Evolutionary conservation across 2,888 invertebrate genomes (phyloP).

Genomic region (Lasius fuliginosus): DNA sequence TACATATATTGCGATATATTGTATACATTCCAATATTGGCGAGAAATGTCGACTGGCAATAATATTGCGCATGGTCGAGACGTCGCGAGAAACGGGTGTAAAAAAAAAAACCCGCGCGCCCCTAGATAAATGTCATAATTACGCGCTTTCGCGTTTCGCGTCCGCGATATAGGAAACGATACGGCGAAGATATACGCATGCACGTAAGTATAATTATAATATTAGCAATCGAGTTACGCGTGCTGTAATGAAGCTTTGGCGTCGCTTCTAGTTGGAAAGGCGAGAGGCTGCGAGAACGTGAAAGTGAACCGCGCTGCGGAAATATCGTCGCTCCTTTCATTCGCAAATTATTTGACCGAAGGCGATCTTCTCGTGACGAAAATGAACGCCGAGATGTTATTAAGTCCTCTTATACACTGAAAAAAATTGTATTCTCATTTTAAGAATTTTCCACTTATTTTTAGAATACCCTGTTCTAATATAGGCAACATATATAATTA

Average conservation of each 20-base stretch:
- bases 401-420: no score
- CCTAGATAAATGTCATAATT: neutral
- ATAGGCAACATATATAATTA: no score
- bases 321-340: constrained; percentile 2
- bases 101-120: constrained; percentile 1
- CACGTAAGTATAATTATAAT: constrained; percentile 14
- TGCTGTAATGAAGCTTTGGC: constrained; percentile 3
- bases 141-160: constrained; percentile 8
- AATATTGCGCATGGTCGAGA: neutral
- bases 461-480: no score
- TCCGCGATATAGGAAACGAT: constrained; percentile 3
- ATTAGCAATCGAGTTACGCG: constrained; percentile 32
- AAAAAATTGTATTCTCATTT: no score
- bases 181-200: neutral
- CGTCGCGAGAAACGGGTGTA: constrained; percentile 8
- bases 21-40: no score
- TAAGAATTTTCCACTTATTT: no score
- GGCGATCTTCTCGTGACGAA: neutral
- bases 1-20: neutral
- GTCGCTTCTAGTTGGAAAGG: constrained; percentile 21
- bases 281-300: constrained; percentile 33
- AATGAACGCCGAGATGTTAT: neutral
- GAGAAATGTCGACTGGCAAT: neutral
- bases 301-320: constrained; percentile 33
- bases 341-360: neutral